phyloP scores from a whole-genome alignment of 2,113 vertebrate species.

The Brachyistius frenatus region DNA sequence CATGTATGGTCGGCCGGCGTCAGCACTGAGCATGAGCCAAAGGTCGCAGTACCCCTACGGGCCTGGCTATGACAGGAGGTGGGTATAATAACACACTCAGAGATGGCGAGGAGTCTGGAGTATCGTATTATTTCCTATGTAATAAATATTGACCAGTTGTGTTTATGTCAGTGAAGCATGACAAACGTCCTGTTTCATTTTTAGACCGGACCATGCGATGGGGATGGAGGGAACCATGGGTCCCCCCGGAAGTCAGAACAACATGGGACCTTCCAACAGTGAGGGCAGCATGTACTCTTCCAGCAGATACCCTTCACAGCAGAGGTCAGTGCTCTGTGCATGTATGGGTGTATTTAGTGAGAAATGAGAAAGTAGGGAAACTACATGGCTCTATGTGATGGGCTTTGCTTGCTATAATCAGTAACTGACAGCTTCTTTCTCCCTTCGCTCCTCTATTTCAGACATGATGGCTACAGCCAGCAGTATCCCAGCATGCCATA shows the following conservation, averaged over 20 bases:
- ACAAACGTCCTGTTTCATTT: constrained; percentile 41
- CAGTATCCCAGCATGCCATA: constrained; percentile 95
- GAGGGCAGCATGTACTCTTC: constrained; percentile 86
- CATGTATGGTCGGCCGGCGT: constrained; percentile 90
- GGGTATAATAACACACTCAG: constrained; percentile 35
- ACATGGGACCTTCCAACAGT: constrained; percentile 85
- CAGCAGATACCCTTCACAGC: constrained; percentile 83
- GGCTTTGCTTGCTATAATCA: background rate
- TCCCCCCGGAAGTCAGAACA: constrained; percentile 84
- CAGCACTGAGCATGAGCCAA: constrained; percentile 91
- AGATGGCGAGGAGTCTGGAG: background rate
- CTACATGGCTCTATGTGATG: too few relatives aligned
- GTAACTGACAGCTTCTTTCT: background rate
- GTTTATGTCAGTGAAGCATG: constrained; percentile 9
- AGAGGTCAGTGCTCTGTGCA: constrained; percentile 79
- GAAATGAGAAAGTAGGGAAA: too few relatives aligned
- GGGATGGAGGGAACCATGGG: constrained; percentile 86
- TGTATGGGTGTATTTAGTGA: background rate
- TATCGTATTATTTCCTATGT: background rate
- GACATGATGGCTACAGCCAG: constrained; percentile 94
- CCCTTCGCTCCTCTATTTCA: constrained; percentile 60
- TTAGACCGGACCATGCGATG: constrained; percentile 87
- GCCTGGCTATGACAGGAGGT: constrained; percentile 94
- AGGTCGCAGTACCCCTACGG: constrained; percentile 94
- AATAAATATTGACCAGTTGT: background rate